phyloP scores from a whole-genome alignment of 2,888 invertebrate genomes.

The Desoria tigrina region DNA sequence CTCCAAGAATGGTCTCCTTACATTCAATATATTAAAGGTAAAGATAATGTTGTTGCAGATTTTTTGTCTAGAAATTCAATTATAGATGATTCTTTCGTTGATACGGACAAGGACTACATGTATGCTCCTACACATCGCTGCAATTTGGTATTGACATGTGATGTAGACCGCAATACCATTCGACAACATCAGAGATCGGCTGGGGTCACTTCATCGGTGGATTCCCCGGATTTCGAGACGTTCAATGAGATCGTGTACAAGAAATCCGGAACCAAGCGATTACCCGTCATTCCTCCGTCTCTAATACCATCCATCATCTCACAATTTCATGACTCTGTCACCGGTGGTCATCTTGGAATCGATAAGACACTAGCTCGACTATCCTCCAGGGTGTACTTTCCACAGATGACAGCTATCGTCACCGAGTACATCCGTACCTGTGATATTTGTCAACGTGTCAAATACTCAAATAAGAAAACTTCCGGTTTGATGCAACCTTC shows the following conservation, averaged over 20 bases:
- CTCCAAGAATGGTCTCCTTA: conserved; percentile 20
- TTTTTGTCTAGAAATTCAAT: conserved; percentile 23
- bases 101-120: neutral
- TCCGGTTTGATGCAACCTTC: conserved; percentile 17
- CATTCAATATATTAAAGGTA: conserved; percentile 13
- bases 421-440: conserved; percentile 11
- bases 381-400: neutral
- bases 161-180: neutral
- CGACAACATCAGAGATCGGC: neutral
- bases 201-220: neutral
- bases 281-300: conserved; percentile 12
- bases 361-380: neutral
- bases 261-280: neutral
- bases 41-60: conserved; percentile 20
- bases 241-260: too few species aligned
- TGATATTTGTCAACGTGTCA: conserved; percentile 2
- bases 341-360: conserved; percentile 9
- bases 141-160: neutral
- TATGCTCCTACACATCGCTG: neutral
- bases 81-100: neutral
- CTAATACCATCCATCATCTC: neutral
- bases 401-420: neutral
- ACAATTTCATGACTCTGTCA: conserved; percentile 5
- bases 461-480: conserved; percentile 15
- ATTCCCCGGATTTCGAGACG: neutral